phyloP scores from a whole-genome alignment of 2,113 vertebrate genomes.

The Aplodontia rufa region DNA sequence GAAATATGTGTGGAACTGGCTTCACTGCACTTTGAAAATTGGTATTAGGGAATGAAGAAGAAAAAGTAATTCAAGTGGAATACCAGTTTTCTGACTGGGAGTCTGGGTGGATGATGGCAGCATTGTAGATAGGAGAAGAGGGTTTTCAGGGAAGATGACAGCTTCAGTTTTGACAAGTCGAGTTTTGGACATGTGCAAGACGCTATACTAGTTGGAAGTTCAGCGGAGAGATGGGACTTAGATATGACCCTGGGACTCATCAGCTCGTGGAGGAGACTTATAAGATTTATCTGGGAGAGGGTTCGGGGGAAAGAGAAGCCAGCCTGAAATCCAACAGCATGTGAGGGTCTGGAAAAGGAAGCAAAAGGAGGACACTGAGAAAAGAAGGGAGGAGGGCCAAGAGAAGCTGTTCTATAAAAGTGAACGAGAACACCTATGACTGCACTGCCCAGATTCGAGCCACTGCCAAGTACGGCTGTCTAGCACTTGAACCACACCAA shows the following conservation, averaged over 20 bases:
- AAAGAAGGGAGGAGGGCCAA: background rate
- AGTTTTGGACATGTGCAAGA: too few species aligned
- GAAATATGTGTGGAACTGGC: background rate
- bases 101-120: background rate
- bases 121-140: background rate
- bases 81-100: background rate
- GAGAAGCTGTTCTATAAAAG: background rate
- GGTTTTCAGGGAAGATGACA: background rate
- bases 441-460: background rate
- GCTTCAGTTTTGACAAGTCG: background rate
- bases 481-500: background rate
- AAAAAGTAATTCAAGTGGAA: background rate
- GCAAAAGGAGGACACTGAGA: background rate
- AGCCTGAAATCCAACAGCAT: background rate
- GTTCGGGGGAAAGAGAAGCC: background rate
- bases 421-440: background rate
- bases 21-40: background rate
- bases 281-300: background rate
- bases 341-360: background rate
- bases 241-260: background rate
- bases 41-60: background rate
- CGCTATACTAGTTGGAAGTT: background rate
- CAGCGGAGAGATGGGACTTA: background rate
- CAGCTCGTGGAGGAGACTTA: background rate
- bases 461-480: background rate